Evolutionary conservation across 2,797 vertebrate species (phyloP).

Genomic region (Serranus cabrilla): DNA sequence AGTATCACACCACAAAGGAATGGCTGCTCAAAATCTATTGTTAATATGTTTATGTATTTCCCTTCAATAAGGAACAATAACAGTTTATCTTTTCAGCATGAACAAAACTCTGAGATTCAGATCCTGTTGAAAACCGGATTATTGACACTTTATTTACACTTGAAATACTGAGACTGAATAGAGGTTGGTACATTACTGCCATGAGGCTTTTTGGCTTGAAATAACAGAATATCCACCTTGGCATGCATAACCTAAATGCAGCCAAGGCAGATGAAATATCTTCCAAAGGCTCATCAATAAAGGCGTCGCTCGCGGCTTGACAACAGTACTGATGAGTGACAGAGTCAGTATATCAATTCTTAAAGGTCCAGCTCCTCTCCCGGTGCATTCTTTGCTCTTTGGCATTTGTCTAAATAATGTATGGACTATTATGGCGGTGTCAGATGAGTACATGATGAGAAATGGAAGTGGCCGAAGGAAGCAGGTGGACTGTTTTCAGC

Average conservation of each 20-base stretch:
- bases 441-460: constrained; percentile 48
- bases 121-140: constrained; percentile 17
- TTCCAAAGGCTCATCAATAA: constrained; percentile 30
- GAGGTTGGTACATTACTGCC: background rate
- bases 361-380: constrained; percentile 28
- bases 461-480: constrained; percentile 42
- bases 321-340: constrained; percentile 55
- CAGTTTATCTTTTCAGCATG: constrained; percentile 16
- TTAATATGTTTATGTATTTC: too few species aligned
- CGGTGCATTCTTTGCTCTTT: constrained; percentile 27
- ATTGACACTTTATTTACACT: background rate
- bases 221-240: constrained; percentile 20
- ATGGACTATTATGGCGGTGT: constrained; percentile 33
- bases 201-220: background rate
- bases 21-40: too few species aligned
- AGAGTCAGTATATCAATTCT: constrained; percentile 42
- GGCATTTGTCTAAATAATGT: constrained; percentile 55
- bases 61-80: too few species aligned
- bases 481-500: constrained; percentile 28
- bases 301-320: constrained; percentile 24
- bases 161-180: background rate
- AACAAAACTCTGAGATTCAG: constrained; percentile 21
- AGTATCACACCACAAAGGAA: too few species aligned
- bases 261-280: constrained; percentile 38
- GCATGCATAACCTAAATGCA: constrained; percentile 15